A percentile compares a stretch with the other conserved stretches of the same genome.
Evolutionary conservation across 2,797 vertebrate genomes (phyloP).

Genomic region (Catamblyrhynchus diadema): DNA sequence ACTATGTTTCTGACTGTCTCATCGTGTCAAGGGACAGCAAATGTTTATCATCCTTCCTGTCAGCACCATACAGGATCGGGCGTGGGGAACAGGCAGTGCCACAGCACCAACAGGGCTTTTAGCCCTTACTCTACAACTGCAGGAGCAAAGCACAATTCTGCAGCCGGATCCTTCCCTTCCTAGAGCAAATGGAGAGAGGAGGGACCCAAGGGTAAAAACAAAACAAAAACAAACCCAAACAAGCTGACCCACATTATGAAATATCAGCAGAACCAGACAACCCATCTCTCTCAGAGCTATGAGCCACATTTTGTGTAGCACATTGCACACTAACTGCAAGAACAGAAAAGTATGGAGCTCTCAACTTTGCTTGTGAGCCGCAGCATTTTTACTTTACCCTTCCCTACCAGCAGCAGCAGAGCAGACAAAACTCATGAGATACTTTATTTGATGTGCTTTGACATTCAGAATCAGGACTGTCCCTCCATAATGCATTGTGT

Average conservation of each 20-base stretch:
- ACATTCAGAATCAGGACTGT: neutral
- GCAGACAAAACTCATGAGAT: neutral
- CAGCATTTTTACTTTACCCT: neutral
- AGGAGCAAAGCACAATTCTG: neutral
- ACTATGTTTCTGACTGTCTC: neutral
- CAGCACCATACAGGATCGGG: neutral
- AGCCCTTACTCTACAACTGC: neutral
- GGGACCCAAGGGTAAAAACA: neutral
- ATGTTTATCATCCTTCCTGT: slow-evolving; percentile 43
- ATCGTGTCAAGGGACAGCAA: neutral
- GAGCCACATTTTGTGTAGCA: neutral
- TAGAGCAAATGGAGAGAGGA: neutral
- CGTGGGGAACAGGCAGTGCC: neutral
- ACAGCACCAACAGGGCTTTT: neutral
- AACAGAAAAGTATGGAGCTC: neutral
- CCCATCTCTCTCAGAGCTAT: neutral
- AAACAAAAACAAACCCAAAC: neutral
- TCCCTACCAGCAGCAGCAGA: neutral
- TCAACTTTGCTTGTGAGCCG: neutral
- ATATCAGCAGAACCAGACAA: neutral
- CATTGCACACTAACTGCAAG: neutral
- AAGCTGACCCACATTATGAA: neutral
- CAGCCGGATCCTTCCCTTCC: neutral
- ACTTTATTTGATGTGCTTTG: neutral
- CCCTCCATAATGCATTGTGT: neutral